Evolutionary conservation across 2,888 invertebrate species (phyloP), one percentile per base, ranked within the genome.

Genomic region (Smittia sp.): DNA sequence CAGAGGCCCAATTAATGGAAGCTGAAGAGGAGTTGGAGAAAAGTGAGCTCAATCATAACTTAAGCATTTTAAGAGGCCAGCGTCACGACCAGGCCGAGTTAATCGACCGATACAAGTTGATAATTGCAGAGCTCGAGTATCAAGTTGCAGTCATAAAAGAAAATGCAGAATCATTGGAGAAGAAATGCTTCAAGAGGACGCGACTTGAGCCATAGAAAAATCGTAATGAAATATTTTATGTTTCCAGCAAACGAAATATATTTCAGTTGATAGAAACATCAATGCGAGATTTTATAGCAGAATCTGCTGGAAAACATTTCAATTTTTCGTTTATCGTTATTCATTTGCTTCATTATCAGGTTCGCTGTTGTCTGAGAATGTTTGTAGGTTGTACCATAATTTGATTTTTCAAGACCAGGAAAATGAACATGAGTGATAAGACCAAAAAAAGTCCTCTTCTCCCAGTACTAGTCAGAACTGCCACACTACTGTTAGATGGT

Each of bases 151-250:
- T 41, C 15, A 63, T 73, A 18, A 73, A 65, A 24, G 32, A 25
- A 41, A 73, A 73, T 65, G 41, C 65, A 25, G 65, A 73, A 27
- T 73, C 73, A 65, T 46, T 73, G 24, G 73, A 73, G 32, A 27
- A 46, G n/a, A n/a, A 22, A n/a, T 73, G 73, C n/a, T 73, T 65
- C 24, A 63, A 65, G 11, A 13, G 73, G 20, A 73, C 73, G 11
- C 63, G 65, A 2, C 41, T 73, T 20, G 73, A 73, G 25, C 73
- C 73, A 27, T 73, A 46, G 24, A 20, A 46, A 18, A 2, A 58
- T n/a, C 22, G 58, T 13, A 22, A 13, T 46, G n/a, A 46, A 46
- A 46, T 46, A 46, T 58, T 22, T 58, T 22, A 22, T 22, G 46
- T 11, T 46, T 7, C 39, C 13, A 39, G 7, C 39, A 7, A 7